Evolutionary conservation across 1,140 invertebrate genomes (phyloP).

Genomic region (Tetraneura akinire): DNA sequence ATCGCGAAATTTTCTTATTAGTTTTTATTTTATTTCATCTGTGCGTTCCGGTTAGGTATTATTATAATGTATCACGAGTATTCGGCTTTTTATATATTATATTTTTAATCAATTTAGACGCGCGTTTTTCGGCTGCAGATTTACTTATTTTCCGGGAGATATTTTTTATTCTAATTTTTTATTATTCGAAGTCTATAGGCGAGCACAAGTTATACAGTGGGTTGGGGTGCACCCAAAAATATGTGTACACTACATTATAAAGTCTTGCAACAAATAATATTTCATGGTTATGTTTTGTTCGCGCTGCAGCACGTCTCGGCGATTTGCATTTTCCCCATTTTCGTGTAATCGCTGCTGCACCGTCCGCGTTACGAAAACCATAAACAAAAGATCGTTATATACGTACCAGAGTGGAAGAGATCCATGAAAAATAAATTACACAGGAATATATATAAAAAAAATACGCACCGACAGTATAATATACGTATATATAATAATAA

Average conservation of each 20-base stretch:
- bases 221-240: not conserved
- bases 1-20: conserved; percentile 37
- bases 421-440: conserved; percentile 51
- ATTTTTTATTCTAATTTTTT: no score
- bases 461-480: not conserved
- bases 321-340: conserved; percentile 46
- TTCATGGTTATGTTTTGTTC: conserved; percentile 42
- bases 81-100: no score
- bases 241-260: conserved; percentile 24
- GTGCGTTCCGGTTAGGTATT: not conserved
- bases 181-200: no score
- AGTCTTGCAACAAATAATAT: conserved; percentile 47
- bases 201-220: no score
- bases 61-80: conserved; percentile 22
- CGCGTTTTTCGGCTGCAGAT: no score
- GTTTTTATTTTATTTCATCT: not conserved
- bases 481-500: not conserved
- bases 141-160: no score
- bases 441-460: conserved; percentile 31
- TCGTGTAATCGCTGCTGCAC: not conserved
- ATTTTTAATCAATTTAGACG: conserved; percentile 48
- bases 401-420: conserved; percentile 11
- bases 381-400: conserved; percentile 32
- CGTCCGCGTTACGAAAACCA: not conserved
- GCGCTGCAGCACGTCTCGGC: not conserved